A percentile compares a stretch with the other conserved stretches of the same genome.
Conservation (phyloP, 1,140 invertebrate species). For the Calliphora vicina region DNA sequence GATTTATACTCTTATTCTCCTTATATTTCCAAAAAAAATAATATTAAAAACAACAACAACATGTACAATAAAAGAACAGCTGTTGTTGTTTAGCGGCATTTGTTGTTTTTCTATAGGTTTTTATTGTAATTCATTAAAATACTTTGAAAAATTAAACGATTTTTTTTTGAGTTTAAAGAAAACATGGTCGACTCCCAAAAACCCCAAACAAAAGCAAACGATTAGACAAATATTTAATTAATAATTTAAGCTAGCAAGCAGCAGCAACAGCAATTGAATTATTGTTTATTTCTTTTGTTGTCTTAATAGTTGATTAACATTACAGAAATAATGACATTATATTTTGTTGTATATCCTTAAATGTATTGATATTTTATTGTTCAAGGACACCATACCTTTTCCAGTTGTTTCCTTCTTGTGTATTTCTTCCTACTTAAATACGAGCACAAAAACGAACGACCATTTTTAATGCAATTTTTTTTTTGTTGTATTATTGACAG, state of each 20-base stretch:
- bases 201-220: not conserved
- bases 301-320: no score
- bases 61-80: conserved; percentile 7
- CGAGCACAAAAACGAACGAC: not conserved
- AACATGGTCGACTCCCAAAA: not conserved
- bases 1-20: conserved; percentile 28
- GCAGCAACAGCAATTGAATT: no score
- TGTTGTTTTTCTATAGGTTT: conserved; percentile 6
- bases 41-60: conserved; percentile 7
- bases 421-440: not conserved
- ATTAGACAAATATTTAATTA: not conserved
- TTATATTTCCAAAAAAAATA: conserved; percentile 21
- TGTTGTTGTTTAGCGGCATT: conserved; percentile 19
- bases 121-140: not conserved
- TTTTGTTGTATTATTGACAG: not conserved
- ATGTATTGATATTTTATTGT: not conserved
- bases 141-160: not conserved
- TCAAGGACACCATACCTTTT: conserved; percentile 1
- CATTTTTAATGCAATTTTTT: not conserved
- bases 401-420: not conserved
- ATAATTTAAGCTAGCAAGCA: not conserved
- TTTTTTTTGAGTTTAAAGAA: not conserved
- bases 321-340: no score
- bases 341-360: not conserved
- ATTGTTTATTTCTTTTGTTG: no score